Evolutionary conservation across 2,888 invertebrate species (phyloP), one percentile per base, ranked within the genome.

Genomic region (Papilio demoleus): DNA sequence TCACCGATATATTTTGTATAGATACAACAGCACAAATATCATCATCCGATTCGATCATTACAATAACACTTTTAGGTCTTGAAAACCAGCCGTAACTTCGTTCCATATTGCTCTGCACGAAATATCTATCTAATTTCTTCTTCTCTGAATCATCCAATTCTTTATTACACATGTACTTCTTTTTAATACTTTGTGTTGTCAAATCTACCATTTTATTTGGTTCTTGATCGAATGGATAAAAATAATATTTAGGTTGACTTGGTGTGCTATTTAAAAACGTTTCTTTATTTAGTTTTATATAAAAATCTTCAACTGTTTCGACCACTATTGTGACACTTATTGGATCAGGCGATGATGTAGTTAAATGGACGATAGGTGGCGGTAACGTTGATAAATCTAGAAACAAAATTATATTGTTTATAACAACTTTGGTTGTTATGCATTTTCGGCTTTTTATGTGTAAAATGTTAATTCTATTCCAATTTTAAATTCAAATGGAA

Each of bases 21-120:
- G 97, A 97, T 0, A 97, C 94, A 0, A 95, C 94, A 86, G 96
- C 95, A 79, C 97, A 97, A 0, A 94, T 93, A 47, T 94, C 93
- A 76, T 94, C 94, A 6, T 93, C 88, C 0, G 96, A 96, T 68
- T 94, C 93, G 0, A 96, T 93, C 82, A 94, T 92, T 0, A 96
- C 88, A 2, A 95, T 89, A 0, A 96, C 95, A 63, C 89, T 93
- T 61, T 91, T 79, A 70, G 94, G 81, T 75, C 88, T 75, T 0
- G 84, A 82, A 70, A 88, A 64, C 90, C 90, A 92, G 0, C 82
- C 79, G 4, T 77, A 77, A 0, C 77, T 73, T 1, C 73, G 74
- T 4, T 75, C 76, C 27, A 70, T 27, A 14, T 84, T 84, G 12
- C 80, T 83, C 67, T 73, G 71, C 22, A 81, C 64, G 22, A 80